Evolutionary conservation across 2,888 invertebrate genomes (phyloP), one percentile per base, ranked within the genome.

Genomic region (Cataglyphis cursor): DNA sequence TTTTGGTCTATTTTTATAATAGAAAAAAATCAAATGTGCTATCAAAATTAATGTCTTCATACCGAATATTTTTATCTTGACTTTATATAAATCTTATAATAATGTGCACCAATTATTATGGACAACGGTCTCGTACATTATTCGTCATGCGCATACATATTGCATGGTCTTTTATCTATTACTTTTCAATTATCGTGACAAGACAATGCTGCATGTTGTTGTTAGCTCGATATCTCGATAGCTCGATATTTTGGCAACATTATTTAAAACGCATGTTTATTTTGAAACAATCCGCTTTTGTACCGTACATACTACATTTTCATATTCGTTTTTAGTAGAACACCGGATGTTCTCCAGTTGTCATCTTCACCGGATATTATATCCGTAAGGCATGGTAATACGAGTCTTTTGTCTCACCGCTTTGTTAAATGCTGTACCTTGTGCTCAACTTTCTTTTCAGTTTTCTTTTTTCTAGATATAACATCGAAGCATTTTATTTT

Each of bases 331-430:
- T 51, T 65, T 15, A 57, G 24, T 24, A 51, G 21, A 57, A 85
- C 85, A 87, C 89, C 88, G 90, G 90, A 91, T 90, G 89, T 89
- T 73, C 65, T 66, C 70, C 65, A 87, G 83, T 85, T 75, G 90
- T 90, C 90, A 91, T 90, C 87, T 91, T 90, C 86, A 73, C 75
- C 84, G 70, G 72, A 65, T 31, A 28, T 76, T n/a, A 28, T 54
- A 35, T 51, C 51, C 31, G 38, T 65, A 84, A 57, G 18, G 57
- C 57, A 72, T 24, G 57, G 38, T 54, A 72, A 85, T 80, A 86
- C 88, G 89, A 92, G 92, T 93, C 91, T 91, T 91, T 92, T 93
- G 93, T 92, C 89, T 93, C 91, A 88, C 91, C 92, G 91, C 91
- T 92, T 90, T 85, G 91, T 68, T 91, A 91, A 87, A 83, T 87